Evolutionary conservation across 2,113 vertebrate species (phyloP).

Genomic region (Gambusia affinis): DNA sequence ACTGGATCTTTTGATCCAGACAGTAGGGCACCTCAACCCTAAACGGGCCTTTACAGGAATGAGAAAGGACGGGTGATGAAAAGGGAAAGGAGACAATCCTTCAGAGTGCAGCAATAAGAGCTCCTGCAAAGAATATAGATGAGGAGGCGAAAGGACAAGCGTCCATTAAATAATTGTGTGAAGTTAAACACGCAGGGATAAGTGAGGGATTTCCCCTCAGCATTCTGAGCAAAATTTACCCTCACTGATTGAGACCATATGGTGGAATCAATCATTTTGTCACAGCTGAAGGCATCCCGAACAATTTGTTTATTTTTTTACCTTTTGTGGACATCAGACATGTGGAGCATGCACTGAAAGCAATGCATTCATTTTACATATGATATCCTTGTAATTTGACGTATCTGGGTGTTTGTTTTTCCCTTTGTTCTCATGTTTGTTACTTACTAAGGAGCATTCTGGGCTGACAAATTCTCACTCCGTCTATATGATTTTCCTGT

Average conservation of each 20-base stretch:
- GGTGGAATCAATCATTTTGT: conserved; percentile 50
- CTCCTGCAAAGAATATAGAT: conserved; percentile 64
- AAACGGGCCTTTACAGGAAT: conserved; percentile 39
- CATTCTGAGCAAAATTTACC: conserved; percentile 33
- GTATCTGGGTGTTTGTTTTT: background rate
- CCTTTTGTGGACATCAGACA: background rate
- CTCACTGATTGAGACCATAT: conserved; percentile 43
- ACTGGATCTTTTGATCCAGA: background rate
- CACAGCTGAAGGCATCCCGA: conserved; percentile 19
- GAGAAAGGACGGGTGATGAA: conserved; percentile 38
- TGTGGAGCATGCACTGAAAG: background rate
- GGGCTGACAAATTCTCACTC: background rate
- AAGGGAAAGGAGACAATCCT: conserved; percentile 58
- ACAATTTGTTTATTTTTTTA: background rate
- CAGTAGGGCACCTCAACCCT: conserved; percentile 1
- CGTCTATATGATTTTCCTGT: background rate
- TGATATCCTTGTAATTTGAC: too few relatives aligned
- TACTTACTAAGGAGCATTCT: background rate
- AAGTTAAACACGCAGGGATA: conserved; percentile 15
- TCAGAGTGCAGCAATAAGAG: conserved; percentile 47
- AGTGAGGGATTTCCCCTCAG: conserved; percentile 57
- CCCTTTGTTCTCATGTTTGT: background rate
- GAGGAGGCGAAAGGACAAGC: conserved; percentile 64
- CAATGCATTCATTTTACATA: background rate
- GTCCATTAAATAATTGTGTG: conserved; percentile 42